Evolutionary conservation across 2,888 invertebrate genomes (phyloP).

Genomic region (Syritta pipiens): DNA sequence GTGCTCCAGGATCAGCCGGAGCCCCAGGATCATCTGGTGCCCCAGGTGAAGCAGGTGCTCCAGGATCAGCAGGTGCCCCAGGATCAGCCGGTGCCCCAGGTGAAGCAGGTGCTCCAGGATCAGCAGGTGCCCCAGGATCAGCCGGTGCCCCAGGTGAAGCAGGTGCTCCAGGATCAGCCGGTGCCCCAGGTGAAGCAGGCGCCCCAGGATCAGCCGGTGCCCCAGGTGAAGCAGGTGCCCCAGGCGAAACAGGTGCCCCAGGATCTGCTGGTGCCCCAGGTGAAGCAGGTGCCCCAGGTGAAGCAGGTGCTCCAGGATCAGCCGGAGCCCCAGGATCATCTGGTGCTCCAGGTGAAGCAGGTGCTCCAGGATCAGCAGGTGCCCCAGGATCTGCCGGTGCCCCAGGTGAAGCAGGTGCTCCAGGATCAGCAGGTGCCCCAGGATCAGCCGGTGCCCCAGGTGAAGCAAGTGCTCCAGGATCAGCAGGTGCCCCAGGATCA

Average conservation of each 20-base stretch:
- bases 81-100: constrained; percentile 30
- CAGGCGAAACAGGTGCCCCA: constrained; percentile 13
- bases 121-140: not conserved
- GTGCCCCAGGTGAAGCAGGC: constrained; percentile 72
- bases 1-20: not conserved
- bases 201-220: constrained; percentile 48
- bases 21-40: not conserved
- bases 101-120: constrained; percentile 24
- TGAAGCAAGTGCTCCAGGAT: constrained; percentile 3
- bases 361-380: no score
- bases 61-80: not conserved
- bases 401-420: constrained; percentile 3
- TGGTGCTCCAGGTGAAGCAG: constrained; percentile 17
- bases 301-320: constrained; percentile 46
- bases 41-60: not conserved
- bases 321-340: no score
- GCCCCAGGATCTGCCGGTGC: not conserved
- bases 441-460: not conserved
- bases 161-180: not conserved
- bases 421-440: no score
- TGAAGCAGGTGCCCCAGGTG: constrained; percentile 65
- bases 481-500: constrained; percentile 1
- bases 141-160: constrained; percentile 7
- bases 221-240: not conserved
- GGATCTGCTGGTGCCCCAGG: constrained; percentile 5